These are phyloP conservation scores for Temnothorax ravouxi DNA, from an alignment of 2,888 invertebrate genomes.

Conservation along the genomic window DNA sequence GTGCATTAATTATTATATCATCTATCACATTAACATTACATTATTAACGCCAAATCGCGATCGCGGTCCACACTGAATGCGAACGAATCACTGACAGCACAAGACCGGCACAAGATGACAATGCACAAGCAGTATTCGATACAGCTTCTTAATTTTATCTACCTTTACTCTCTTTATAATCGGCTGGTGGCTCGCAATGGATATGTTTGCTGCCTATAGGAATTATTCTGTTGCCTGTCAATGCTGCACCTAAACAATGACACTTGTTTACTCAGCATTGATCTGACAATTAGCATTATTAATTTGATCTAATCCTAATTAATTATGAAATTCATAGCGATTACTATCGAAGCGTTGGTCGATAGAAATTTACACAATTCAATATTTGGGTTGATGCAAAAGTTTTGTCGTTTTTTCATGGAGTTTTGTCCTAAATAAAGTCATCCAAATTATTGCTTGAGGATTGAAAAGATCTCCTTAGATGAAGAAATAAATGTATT, in stretches of 20 bases:
- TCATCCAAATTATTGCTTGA: not conserved
- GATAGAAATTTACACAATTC: not conserved
- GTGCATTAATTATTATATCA: slow-evolving; percentile 16
- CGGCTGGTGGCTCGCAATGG: slow-evolving; percentile 92
- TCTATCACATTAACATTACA: not conserved
- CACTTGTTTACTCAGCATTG: slow-evolving; percentile 75
- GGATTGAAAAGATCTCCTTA: not conserved
- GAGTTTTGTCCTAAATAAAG: not conserved
- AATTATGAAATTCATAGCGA: not conserved
- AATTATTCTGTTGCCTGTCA: slow-evolving; percentile 92
- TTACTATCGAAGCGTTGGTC: not conserved
- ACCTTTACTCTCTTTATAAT: slow-evolving; percentile 86
- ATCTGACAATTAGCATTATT: slow-evolving; percentile 72
- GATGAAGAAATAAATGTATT: not conserved
- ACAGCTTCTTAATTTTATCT: slow-evolving; percentile 66
- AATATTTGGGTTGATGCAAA: slow-evolving; percentile 4
- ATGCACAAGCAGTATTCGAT: slow-evolving; percentile 19
- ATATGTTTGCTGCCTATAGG: slow-evolving; percentile 93
- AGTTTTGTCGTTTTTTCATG: not conserved
- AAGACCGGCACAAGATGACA: slow-evolving; percentile 34
- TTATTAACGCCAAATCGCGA: slow-evolving; percentile 18
- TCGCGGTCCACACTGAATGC: slow-evolving; percentile 52
- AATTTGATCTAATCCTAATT: slow-evolving; percentile 24
- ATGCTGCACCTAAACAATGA: slow-evolving; percentile 88
- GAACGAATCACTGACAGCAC: slow-evolving; percentile 54